Evolutionary conservation across 2,113 vertebrate genomes (phyloP), one percentile per base, ranked within the genome.

Genomic region (Hippopotamus amphibius): DNA sequence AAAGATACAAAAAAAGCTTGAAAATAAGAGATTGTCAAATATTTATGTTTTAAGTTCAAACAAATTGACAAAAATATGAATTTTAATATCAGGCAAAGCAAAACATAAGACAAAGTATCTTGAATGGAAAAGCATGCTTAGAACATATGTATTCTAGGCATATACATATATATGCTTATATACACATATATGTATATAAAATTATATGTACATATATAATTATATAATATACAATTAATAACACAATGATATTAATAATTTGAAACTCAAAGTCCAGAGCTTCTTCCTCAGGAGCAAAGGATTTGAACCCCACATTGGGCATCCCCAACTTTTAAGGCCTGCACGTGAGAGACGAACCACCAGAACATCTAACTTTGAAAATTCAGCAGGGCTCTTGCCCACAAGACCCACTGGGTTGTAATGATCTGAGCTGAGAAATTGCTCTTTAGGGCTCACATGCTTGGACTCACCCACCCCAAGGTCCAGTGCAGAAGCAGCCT

Each of bases 81-180:
- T 86, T 94, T 96, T 82, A 76, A 77, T 93, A 82, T 41, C 3
- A 92, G 9, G 22, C 12, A 71, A 84, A 96, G 76, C 15, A 53
- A 68, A 90, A 79, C 26, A 81, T 19, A 92, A 61, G 21, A 4
- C 43, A 71, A 79, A 86, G 81, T 17, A 0, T 63, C 1, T 77
- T 59, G 10, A 71, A 65, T 37, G 7, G 1, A 6, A 88, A 90
- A 81, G 81, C 59, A 85, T 77, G 30, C 9, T 55, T 55, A 55
- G 16, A 17, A 57, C 21, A 57, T 7, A 21, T 55, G 17, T 55
- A 55, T 37, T 37, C 37, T 55, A 55, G 15, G 17, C 2, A 55
- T 55, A 55, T 17, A 55, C 17, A 55, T 55, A 17, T 53, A 53
- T 7, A 55, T 2, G 19, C 0, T 19, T 2, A 55, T 2, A 57